Evolutionary conservation across 2,888 invertebrate species (phyloP).

Genomic region (Ornithoptera alexandrae): DNA sequence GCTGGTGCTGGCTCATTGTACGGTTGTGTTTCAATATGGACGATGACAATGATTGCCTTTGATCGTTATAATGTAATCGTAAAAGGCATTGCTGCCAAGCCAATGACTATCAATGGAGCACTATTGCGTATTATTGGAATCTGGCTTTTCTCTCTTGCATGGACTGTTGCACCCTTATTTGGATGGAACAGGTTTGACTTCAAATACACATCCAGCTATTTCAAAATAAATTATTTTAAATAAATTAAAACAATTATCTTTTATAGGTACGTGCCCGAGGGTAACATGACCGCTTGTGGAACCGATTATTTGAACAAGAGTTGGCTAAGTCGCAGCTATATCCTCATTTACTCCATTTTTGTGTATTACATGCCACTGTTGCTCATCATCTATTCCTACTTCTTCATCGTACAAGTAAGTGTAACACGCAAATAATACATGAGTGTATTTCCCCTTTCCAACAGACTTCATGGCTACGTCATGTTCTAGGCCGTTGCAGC

Average conservation of each 20-base stretch:
- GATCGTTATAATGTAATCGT: slow-evolving; percentile 97
- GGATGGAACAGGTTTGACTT: slow-evolving; percentile 88
- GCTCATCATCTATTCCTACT: slow-evolving; percentile 92
- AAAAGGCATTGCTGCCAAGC: slow-evolving; percentile 91
- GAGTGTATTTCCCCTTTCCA: background rate
- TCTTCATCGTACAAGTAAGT: slow-evolving; percentile 89
- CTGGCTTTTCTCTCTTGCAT: slow-evolving; percentile 87
- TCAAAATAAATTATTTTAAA: background rate
- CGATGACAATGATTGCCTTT: slow-evolving; percentile 94
- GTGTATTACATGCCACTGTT: slow-evolving; percentile 88
- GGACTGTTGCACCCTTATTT: slow-evolving; percentile 91
- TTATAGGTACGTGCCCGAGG: slow-evolving; percentile 92
- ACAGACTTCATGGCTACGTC: background rate
- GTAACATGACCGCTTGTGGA: slow-evolving; percentile 95
- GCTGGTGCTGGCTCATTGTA: slow-evolving; percentile 92
- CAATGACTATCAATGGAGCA: slow-evolving; percentile 90
- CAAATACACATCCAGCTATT: background rate
- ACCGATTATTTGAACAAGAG: slow-evolving; percentile 91
- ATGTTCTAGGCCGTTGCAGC: slow-evolving; percentile 85
- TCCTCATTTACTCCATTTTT: slow-evolving; percentile 88
- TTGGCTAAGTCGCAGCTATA: slow-evolving; percentile 88
- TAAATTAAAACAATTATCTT: slow-evolving; percentile 12
- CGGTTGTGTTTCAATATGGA: slow-evolving; percentile 95
- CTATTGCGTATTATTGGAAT: slow-evolving; percentile 87
- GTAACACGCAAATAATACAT: slow-evolving; percentile 32